Evolutionary conservation across 2,113 vertebrate species (phyloP).

Genomic region (Platanista minor): DNA sequence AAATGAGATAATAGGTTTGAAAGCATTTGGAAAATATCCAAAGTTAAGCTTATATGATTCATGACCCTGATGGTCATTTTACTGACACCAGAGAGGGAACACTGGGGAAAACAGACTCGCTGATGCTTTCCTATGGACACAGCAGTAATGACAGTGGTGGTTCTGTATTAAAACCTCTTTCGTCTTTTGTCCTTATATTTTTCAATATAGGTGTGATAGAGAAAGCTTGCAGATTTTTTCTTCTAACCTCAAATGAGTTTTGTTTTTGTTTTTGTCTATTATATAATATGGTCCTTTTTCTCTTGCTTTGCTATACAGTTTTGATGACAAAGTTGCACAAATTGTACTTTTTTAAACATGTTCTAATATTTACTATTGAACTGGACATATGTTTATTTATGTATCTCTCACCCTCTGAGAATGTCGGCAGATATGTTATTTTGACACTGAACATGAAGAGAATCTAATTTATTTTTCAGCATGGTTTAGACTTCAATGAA

Average conservation of each 20-base stretch:
- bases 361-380: neutral
- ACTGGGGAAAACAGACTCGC: too few relatives aligned
- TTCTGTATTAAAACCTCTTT: neutral
- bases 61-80: neutral
- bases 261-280: neutral
- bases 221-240: neutral
- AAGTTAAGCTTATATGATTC: neutral
- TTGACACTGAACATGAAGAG: neutral
- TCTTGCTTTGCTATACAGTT: neutral
- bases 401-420: neutral
- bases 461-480: neutral
- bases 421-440: neutral
- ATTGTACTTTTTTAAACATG: neutral
- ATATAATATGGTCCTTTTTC: neutral
- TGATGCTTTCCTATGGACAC: accelerated
- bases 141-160: accelerated
- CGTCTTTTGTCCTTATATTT: neutral
- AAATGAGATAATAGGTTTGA: neutral
- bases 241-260: neutral
- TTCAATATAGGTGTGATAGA: neutral
- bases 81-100: neutral
- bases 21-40: constrained; percentile 28
- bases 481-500: neutral
- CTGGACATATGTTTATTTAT: neutral
- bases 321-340: neutral